Evolutionary conservation across 2,113 vertebrate species (phyloP).

Genomic region (Pteruthius melanotis): DNA sequence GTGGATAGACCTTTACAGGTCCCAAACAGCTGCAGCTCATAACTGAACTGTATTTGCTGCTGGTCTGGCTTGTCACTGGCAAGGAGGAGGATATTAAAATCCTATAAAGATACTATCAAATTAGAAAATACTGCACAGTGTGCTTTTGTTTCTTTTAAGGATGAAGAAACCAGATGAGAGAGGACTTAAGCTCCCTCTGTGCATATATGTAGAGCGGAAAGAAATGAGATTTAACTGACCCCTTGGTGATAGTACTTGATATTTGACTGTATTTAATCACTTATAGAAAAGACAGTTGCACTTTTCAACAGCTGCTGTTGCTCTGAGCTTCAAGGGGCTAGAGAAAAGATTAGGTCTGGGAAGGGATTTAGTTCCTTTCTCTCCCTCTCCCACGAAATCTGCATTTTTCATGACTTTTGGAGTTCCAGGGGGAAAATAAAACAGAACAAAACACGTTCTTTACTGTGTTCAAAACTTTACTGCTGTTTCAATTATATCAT

Average conservation of each 20-base stretch:
- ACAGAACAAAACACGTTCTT: neutral
- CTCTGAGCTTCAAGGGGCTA: slow-evolving; percentile 7
- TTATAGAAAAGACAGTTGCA: slow-evolving; percentile 26
- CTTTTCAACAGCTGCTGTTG: slow-evolving; percentile 47
- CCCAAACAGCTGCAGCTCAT: slow-evolving; percentile 33
- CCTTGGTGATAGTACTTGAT: slow-evolving; percentile 38
- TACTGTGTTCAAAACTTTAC: neutral
- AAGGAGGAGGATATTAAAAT: slow-evolving; percentile 54
- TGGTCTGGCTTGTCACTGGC: slow-evolving; percentile 14
- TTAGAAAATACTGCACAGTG: slow-evolving; percentile 38
- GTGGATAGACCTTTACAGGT: neutral
- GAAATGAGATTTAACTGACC: slow-evolving; percentile 51
- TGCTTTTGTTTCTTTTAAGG: slow-evolving; percentile 55
- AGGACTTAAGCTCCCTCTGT: slow-evolving; percentile 22
- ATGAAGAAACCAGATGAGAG: slow-evolving; percentile 48
- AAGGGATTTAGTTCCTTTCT: neutral
- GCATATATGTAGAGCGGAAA: slow-evolving; percentile 29
- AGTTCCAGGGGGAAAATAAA: neutral
- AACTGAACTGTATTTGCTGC: slow-evolving; percentile 39
- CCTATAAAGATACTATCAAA: slow-evolving; percentile 50
- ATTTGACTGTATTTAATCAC: slow-evolving; percentile 21
- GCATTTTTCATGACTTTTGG: slow-evolving; percentile 16
- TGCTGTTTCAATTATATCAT: neutral
- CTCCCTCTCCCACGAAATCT: neutral
- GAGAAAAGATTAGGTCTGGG: neutral